Percentiles rank a stretch among this genome's conserved stretches.
Conservation (phyloP, 2,113 vertebrate genomes). For the Mystacornis crossleyi region DNA sequence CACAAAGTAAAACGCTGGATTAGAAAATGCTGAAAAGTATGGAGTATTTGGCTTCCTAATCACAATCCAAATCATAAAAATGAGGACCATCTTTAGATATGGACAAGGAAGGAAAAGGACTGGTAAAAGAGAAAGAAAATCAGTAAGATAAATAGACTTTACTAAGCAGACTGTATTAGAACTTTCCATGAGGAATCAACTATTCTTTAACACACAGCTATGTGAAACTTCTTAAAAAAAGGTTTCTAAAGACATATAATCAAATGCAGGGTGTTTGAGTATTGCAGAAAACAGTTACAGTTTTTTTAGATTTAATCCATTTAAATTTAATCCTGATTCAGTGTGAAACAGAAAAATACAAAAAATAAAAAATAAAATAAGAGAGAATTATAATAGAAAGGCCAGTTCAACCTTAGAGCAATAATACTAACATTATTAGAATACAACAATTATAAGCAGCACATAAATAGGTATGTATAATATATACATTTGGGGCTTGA, state of each 20-base stretch:
- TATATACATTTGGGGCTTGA: constrained; percentile 29
- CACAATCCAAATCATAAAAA: background rate
- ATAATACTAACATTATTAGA: background rate
- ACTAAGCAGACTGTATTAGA: constrained; percentile 60
- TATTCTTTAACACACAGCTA: constrained; percentile 6
- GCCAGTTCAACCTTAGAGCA: background rate
- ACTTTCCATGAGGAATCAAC: constrained; percentile 52
- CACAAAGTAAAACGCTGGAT: background rate
- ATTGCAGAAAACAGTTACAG: background rate
- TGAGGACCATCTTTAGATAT: background rate
- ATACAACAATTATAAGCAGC: constrained; percentile 18
- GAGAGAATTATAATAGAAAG: constrained; percentile 33
- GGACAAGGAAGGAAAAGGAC: background rate
- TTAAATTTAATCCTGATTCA: constrained; percentile 50
- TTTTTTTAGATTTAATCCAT: background rate
- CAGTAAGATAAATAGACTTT: constrained; percentile 59
- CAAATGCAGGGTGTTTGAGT: background rate
- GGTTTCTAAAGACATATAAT: background rate
- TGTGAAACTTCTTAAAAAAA: background rate
- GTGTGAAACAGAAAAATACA: constrained; percentile 46
- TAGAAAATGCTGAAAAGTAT: background rate
- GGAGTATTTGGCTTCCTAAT: background rate
- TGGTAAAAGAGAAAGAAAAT: constrained; percentile 49
- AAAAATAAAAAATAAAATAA: constrained; percentile 55
- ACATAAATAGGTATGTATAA: constrained; percentile 49